These are phyloP conservation scores for Drosophila meridionalis DNA, from an alignment of 2,888 invertebrate genomes.

Conservation along the genomic window DNA sequence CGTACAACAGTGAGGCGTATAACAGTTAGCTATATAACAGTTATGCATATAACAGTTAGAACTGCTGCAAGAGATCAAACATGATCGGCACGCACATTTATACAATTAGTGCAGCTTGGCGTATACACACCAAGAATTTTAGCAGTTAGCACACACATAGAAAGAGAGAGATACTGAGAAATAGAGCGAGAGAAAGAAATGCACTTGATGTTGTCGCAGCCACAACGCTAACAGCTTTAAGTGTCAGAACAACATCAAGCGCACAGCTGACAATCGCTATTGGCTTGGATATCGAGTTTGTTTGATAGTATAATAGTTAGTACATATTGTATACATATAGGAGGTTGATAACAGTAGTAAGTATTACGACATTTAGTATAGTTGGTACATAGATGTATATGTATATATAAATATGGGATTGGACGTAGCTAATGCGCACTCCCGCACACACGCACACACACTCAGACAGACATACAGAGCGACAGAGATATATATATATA, in stretches of 20 bases:
- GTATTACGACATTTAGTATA: conserved; percentile 43
- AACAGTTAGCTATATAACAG: not conserved
- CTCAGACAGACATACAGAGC: conserved; percentile 27
- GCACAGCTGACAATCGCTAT: conserved; percentile 2
- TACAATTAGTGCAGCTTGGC: conserved; percentile 24
- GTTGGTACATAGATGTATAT: conserved; percentile 20
- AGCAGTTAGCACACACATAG: conserved; percentile 8
- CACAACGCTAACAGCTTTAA: not conserved
- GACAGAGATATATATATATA: conserved; percentile 11
- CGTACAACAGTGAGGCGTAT: not conserved
- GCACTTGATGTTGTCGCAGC: not conserved
- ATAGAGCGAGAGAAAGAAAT: not conserved
- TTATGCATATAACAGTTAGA: conserved; percentile 3
- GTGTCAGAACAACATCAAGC: conserved; percentile 3
- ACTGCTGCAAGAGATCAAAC: conserved; percentile 14
- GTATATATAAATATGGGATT: conserved; percentile 14
- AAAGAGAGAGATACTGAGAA: not conserved
- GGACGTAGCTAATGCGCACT: conserved; percentile 6
- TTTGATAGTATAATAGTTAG: conserved; percentile 13
- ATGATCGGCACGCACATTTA: conserved; percentile 10
- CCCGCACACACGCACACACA: conserved; percentile 22
- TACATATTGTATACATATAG: conserved; percentile 16
- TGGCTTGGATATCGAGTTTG: not conserved
- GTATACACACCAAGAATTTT: conserved; percentile 11
- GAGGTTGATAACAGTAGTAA: conserved; percentile 17